Evolutionary conservation across 2,888 invertebrate species (phyloP).

Genomic region (Lacanobia oleracea): DNA sequence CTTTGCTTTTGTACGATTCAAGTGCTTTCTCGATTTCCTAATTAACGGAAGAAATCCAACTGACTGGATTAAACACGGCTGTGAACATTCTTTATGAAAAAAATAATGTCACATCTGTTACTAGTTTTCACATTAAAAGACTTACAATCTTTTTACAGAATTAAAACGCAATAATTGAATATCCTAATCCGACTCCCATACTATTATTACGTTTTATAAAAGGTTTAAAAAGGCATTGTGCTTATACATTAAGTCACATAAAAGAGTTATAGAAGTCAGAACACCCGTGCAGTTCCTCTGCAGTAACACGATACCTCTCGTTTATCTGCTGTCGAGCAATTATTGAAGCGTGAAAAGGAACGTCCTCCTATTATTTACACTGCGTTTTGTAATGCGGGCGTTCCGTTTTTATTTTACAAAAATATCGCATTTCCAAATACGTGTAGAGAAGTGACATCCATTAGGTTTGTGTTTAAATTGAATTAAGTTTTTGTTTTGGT

Average conservation of each 20-base stretch:
- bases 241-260: constrained; percentile 70
- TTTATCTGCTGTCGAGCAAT: constrained; percentile 91
- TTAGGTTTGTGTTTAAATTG: constrained; percentile 35
- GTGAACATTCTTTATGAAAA: background rate
- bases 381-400: constrained; percentile 89
- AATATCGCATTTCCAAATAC: constrained; percentile 88
- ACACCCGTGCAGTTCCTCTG: constrained; percentile 80
- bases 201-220: constrained; percentile 50
- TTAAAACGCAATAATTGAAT: constrained; percentile 27
- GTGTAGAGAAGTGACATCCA: constrained; percentile 65
- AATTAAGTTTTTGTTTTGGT: constrained; percentile 1
- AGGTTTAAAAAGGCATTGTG: constrained; percentile 61
- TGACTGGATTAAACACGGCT: constrained; percentile 13
- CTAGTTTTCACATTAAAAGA: background rate
- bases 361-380: constrained; percentile 90
- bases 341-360: constrained; percentile 91
- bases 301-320: constrained; percentile 86
- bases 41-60: constrained; percentile 33
- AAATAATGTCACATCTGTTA: too few relatives aligned
- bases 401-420: constrained; percentile 85
- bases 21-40: constrained; percentile 48
- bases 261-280: constrained; percentile 83
- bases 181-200: constrained; percentile 35
- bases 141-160: background rate
- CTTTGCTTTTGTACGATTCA: constrained; percentile 45